Percentiles rank a stretch among this genome's conserved stretches.
Evolutionary conservation across 2,797 vertebrate species (phyloP).

Genomic region (Typhlichthys subterraneus): DNA sequence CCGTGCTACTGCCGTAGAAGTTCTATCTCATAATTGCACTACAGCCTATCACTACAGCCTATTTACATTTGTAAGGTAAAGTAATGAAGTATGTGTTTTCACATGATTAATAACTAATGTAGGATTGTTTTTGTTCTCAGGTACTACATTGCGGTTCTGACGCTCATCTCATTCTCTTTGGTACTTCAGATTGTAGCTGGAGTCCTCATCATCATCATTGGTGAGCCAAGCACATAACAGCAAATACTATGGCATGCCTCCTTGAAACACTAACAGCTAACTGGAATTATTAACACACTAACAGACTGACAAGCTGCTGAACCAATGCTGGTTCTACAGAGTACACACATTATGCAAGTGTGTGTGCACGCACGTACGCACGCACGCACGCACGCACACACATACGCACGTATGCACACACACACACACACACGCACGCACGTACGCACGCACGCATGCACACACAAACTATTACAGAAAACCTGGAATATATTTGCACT

Average conservation of each 20-base stretch:
- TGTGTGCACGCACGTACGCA: no score
- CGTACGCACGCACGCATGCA: no score
- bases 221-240: conserved; percentile 72
- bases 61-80: no score
- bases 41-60: no score
- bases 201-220: conserved; percentile 85
- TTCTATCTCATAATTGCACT: no score
- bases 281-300: conserved; percentile 56
- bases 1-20: no score
- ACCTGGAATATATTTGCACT: neutral
- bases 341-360: no score
- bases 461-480: neutral
- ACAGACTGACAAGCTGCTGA: conserved; percentile 22
- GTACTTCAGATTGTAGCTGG: conserved; percentile 87
- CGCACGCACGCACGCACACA: no score
- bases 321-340: neutral
- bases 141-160: conserved; percentile 83
- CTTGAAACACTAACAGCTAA: conserved; percentile 28
- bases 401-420: no score
- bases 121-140: conserved; percentile 29
- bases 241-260: neutral
- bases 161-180: conserved; percentile 89
- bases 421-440: no score
- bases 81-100: no score
- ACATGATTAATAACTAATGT: no score